Base-by-base conservation (phyloP, 2,113 vertebrate species). In the Leptosomus discolor region DNA sequence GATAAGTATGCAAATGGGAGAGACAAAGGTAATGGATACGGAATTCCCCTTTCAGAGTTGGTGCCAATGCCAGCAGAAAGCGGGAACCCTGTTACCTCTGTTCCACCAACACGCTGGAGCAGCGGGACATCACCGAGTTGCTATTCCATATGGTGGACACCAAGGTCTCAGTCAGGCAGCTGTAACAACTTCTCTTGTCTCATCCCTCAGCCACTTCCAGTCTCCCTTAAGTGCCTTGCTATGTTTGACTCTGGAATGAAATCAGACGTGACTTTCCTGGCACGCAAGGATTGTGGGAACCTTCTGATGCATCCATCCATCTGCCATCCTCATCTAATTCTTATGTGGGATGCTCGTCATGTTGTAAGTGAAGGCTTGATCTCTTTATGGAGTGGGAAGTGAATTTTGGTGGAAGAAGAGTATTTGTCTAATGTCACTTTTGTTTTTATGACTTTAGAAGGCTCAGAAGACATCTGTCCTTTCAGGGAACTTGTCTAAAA, bases 51-150 rank as follows among this genome's bases (percentile, higher is more conserved):
- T 86, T 65, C 3, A 1, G 8, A 34, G 13, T 7, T 36, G 19
- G 4, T 85, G 41, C 9, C 57, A 41, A 29, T 36, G 19, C 14
- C 24, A 68, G 43, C 9, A 57, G 63, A 56, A 77, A 51, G 20
- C 13, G 53, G 58, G 15, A 61, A 6, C 34, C 20, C 17, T 1
- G 0, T 45, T 64, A 8, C 11, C 1, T 50, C 29, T 41, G 10
- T 32, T 73, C 9, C 17, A 8, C 2, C 2, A 4, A 2, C 4
- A 1, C 6, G 17, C 15, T 77, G 36, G 20, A 65, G 50, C 2
- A 73, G 57, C 4, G 9, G 23, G 50, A 75, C 39, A 14, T 70
- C n/a, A 32, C 12, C 0, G 1, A 67, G 24, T 32, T 67, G 14
- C 10, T 54, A 0, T 53, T 79, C 6, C 36, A 23, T 56, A 7